Conservation (phyloP, 2,113 vertebrate species). For the Apus apus region DNA sequence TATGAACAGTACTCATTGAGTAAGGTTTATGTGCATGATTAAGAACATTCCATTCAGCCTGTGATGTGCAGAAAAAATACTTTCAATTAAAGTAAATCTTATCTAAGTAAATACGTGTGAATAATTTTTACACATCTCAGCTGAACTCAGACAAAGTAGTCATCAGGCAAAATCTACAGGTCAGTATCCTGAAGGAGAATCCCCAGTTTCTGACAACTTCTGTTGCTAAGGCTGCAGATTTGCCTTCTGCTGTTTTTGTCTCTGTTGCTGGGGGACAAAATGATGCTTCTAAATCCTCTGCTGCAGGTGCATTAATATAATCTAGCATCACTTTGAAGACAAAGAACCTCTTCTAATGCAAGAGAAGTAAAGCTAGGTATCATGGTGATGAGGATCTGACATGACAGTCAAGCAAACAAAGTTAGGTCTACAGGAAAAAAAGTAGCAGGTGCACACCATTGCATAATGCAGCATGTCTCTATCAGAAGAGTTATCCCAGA, state of each 20-base stretch:
- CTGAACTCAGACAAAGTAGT: background rate
- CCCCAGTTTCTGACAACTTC: slow-evolving; percentile 27
- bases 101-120: background rate
- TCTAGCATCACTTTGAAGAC: slow-evolving; percentile 30
- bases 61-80: background rate
- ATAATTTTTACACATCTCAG: background rate
- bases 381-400: slow-evolving; percentile 23
- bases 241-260: slow-evolving; percentile 39
- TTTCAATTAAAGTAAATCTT: background rate
- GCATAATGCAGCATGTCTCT: background rate
- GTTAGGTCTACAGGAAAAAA: background rate
- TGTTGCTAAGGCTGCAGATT: slow-evolving; percentile 56
- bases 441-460: background rate
- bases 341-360: slow-evolving; percentile 22
- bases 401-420: background rate
- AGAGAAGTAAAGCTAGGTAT: background rate
- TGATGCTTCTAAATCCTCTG: slow-evolving; percentile 41
- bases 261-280: slow-evolving; percentile 61
- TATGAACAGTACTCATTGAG: background rate
- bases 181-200: slow-evolving; percentile 14
- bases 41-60: background rate
- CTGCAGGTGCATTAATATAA: slow-evolving; percentile 56
- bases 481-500: background rate
- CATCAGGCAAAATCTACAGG: background rate
- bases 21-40: background rate